Conservation (phyloP, 35 echinoderm and acorn worm genomes). For the Acanthaster planci region DNA sequence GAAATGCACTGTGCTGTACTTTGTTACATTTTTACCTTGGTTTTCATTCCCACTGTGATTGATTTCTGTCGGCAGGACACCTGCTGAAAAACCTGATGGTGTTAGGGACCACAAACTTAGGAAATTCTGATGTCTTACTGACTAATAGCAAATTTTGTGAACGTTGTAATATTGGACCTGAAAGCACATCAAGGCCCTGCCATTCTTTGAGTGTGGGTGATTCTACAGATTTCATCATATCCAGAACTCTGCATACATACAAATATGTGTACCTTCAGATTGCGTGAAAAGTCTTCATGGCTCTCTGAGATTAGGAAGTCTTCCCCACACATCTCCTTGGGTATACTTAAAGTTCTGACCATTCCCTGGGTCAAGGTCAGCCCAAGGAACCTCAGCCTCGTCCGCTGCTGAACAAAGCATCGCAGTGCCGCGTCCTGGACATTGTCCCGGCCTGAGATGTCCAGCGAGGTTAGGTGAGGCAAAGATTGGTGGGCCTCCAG, state of each 20-base stretch:
- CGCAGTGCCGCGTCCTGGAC: slow-evolving; percentile 57
- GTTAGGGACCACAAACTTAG: no score
- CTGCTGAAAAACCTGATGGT: no score
- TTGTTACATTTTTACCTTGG: no score
- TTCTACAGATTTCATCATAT: background rate
- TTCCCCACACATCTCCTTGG: slow-evolving; percentile 77
- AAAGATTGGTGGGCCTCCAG: slow-evolving; percentile 30
- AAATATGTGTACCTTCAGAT: slow-evolving; percentile 72
- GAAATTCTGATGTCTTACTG: no score
- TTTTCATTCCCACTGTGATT: no score
- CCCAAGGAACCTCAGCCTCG: slow-evolving; percentile 75
- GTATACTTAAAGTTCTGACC: slow-evolving; percentile 10
- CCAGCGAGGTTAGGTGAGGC: slow-evolving; percentile 74
- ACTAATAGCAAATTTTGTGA: no score
- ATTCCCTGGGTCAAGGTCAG: slow-evolving; percentile 72
- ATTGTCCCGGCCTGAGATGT: slow-evolving; percentile 91
- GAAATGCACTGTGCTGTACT: no score
- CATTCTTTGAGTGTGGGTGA: no score
- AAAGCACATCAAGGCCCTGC: no score
- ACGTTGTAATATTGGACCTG: no score
- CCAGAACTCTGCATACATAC: background rate
- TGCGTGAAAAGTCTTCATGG: slow-evolving; percentile 48
- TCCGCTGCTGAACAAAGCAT: slow-evolving; percentile 65
- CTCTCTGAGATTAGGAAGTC: slow-evolving; percentile 66
- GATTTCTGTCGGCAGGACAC: no score